These are phyloP conservation scores for Tor tambroides DNA, from an alignment of 2,113 vertebrate species.

Conservation along the genomic window DNA sequence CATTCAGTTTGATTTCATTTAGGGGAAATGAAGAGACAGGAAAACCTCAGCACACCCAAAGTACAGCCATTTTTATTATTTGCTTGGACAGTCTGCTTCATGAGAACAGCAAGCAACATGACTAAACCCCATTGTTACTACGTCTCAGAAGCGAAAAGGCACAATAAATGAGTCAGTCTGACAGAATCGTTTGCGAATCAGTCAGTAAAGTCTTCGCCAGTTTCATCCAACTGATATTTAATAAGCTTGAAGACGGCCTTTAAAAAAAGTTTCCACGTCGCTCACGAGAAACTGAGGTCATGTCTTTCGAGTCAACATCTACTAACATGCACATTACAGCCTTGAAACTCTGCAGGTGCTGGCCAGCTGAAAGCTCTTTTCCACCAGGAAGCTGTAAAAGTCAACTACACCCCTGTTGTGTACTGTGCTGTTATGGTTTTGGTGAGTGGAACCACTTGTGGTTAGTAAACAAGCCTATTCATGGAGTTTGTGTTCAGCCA, in stretches of 20 bases:
- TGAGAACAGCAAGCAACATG: constrained; percentile 33
- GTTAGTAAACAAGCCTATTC: constrained; percentile 58
- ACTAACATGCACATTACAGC: constrained; percentile 12
- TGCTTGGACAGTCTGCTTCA: constrained; percentile 57
- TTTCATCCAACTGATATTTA: constrained; percentile 27
- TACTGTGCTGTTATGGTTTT: constrained; percentile 51
- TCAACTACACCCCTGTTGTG: constrained; percentile 55
- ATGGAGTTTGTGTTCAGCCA: constrained; percentile 39
- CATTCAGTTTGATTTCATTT: constrained; percentile 64
- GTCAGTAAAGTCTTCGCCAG: constrained; percentile 44
- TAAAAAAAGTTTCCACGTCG: constrained; percentile 58
- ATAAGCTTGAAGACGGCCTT: constrained; percentile 55
- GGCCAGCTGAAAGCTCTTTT: constrained; percentile 64
- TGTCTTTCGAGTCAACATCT: constrained; percentile 15
- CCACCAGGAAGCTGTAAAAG: constrained; percentile 56
- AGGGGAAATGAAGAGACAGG: constrained; percentile 68
- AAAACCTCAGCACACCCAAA: constrained; percentile 62
- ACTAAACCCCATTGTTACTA: not conserved
- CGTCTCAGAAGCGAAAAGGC: constrained; percentile 25
- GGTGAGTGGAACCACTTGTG: constrained; percentile 57
- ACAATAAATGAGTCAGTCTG: constrained; percentile 31
- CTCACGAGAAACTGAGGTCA: constrained; percentile 72
- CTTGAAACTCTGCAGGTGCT: constrained; percentile 66
- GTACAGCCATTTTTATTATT: constrained; percentile 63
- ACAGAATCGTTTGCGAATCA: not conserved